phyloP scores from a whole-genome alignment of 2,113 vertebrate species.

The Eretmochelys imbricata region DNA sequence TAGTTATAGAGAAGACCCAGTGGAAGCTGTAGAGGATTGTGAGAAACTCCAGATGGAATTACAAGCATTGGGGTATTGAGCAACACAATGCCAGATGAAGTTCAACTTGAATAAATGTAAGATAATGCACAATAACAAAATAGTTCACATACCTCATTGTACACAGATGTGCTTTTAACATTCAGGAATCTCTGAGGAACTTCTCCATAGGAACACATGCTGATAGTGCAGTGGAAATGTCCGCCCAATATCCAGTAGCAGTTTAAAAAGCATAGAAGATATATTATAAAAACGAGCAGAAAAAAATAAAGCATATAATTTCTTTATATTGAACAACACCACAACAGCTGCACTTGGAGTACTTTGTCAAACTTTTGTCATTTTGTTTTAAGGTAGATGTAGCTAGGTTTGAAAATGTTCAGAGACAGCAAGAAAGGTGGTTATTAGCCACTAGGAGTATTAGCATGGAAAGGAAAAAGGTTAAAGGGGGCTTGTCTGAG shows the following conservation, averaged over 20 bases:
- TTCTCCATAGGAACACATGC: background rate
- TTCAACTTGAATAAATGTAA: background rate
- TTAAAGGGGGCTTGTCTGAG: background rate
- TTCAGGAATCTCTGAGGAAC: background rate
- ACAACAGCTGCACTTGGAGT: background rate
- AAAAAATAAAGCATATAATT: background rate
- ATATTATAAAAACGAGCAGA: background rate
- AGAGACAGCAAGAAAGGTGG: background rate
- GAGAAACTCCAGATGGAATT: background rate
- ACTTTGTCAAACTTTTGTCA: background rate
- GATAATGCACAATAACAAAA: background rate
- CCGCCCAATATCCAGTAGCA: background rate
- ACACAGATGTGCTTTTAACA: background rate
- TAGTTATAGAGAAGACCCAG: background rate
- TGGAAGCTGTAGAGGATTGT: background rate
- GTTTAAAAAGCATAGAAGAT: background rate
- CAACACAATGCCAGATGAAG: background rate
- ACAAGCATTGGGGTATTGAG: background rate
- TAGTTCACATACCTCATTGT: background rate
- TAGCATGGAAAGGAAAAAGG: background rate
- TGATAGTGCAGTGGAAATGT: background rate
- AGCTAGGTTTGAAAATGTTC: background rate
- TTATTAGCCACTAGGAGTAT: background rate
- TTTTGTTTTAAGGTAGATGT: background rate
- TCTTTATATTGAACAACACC: background rate